phyloP scores from a whole-genome alignment of 2,888 invertebrate genomes.

The Cenopis cana region DNA sequence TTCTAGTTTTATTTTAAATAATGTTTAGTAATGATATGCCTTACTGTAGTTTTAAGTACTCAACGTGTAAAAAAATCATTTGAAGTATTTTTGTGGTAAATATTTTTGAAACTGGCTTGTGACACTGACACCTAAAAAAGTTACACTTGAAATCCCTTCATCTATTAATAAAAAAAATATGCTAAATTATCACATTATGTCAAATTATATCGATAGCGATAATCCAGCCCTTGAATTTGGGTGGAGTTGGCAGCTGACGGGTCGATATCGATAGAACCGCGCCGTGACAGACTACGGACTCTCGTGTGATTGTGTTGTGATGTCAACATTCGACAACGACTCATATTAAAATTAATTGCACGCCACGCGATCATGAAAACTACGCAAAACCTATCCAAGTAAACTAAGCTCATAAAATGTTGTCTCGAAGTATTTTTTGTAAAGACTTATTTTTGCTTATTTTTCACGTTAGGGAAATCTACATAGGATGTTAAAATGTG shows the following conservation, averaged over 20 bases:
- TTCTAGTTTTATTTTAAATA: no score
- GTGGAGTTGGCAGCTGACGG: constrained; percentile 21
- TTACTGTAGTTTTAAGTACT: no score
- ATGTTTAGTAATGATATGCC: no score
- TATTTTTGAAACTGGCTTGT: no score
- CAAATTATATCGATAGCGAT: constrained; percentile 36
- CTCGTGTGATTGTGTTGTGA: constrained; percentile 68
- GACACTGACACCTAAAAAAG: no score
- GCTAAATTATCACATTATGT: no score
- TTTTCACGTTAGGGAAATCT: constrained; percentile 51
- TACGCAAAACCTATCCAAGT: constrained; percentile 37
- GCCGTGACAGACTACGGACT: constrained; percentile 57
- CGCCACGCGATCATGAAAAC: constrained; percentile 45
- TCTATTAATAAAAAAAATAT: no score
- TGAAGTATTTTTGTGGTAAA: no score
- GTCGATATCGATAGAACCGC: constrained; percentile 42
- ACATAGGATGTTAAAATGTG: constrained; percentile 77
- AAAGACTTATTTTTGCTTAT: constrained; percentile 46
- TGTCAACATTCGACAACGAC: constrained; percentile 66
- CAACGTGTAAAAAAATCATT: no score
- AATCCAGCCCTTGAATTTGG: constrained; percentile 35
- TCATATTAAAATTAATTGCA: constrained; percentile 40
- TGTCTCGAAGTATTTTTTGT: constrained; percentile 44
- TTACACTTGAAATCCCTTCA: no score
- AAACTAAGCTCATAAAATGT: constrained; percentile 21